These are phyloP conservation scores for Drosophila suboccidentalis DNA, from an alignment of 2,888 invertebrate genomes.

Conservation along the genomic window DNA sequence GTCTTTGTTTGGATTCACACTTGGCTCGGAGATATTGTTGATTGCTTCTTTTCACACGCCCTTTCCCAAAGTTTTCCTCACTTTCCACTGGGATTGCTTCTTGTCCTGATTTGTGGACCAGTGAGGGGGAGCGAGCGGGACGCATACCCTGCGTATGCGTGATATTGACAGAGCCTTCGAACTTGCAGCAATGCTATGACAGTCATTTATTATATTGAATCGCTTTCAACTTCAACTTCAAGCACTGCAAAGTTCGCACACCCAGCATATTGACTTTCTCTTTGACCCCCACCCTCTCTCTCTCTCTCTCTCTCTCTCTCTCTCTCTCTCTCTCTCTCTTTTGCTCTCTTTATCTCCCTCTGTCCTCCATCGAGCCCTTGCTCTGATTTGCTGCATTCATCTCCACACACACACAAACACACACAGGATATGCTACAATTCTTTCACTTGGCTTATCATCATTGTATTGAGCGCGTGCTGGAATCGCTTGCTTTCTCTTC, in stretches of 20 bases:
- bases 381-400: slow-evolving; percentile 23
- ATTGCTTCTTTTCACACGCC: slow-evolving; percentile 61
- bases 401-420: not conserved
- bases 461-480: slow-evolving; percentile 11
- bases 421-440: slow-evolving; percentile 23
- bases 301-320: not conserved
- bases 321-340: not conserved
- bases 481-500: not conserved
- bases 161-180: slow-evolving; percentile 47
- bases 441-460: slow-evolving; percentile 31
- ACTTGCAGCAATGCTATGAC: slow-evolving; percentile 50
- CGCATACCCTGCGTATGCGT: slow-evolving; percentile 20
- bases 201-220: slow-evolving; percentile 71
- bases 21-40: slow-evolving; percentile 32
- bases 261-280: slow-evolving; percentile 54
- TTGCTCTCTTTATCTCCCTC: not conserved
- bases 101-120: not conserved
- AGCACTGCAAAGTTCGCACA: slow-evolving; percentile 54
- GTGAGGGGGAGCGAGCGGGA: not conserved
- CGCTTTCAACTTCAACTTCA: slow-evolving; percentile 22
- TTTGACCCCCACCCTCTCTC: slow-evolving; percentile 9
- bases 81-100: slow-evolving; percentile 9
- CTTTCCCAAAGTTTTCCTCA: slow-evolving; percentile 7
- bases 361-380: not conserved
- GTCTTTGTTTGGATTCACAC: slow-evolving; percentile 59